Conservation (phyloP, 1,140 invertebrate genomes). For the Drosophila arawakana region DNA sequence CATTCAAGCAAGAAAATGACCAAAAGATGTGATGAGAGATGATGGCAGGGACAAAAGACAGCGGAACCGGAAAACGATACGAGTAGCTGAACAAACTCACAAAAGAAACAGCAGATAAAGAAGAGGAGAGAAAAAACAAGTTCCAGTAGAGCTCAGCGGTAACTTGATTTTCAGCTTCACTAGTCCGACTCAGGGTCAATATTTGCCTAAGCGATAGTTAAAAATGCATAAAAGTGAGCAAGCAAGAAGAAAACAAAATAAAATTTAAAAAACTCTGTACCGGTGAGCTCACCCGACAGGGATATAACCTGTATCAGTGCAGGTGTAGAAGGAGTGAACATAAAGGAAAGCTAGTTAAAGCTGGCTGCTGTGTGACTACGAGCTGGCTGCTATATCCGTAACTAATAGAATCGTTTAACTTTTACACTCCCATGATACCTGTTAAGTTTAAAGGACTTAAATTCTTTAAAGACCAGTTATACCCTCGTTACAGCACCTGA, state of each 20-base stretch:
- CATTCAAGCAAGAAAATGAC: constrained; percentile 63
- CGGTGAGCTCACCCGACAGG: no score
- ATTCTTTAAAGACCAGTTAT: no score
- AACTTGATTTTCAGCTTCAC: constrained; percentile 79
- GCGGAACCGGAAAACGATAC: constrained; percentile 55
- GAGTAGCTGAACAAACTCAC: constrained; percentile 50
- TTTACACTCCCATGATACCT: no score
- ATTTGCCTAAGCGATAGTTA: constrained; percentile 58
- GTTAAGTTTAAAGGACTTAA: no score
- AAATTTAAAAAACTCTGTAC: no score
- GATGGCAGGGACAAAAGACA: constrained; percentile 37
- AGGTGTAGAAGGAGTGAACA: no score
- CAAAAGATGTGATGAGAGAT: constrained; percentile 37
- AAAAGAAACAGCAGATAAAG: constrained; percentile 14
- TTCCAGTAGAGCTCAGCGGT: constrained; percentile 50
- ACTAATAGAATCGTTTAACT: no score
- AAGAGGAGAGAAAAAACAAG: constrained; percentile 26
- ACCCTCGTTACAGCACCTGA: neutral
- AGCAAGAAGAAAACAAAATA: constrained; percentile 1
- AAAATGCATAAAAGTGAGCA: constrained; percentile 62
- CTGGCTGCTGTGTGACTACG: no score
- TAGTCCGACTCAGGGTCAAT: constrained; percentile 59
- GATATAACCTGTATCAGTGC: no score
- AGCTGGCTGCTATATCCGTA: no score
- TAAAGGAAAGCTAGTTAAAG: no score